A percentile compares a stretch with the other conserved stretches of the same genome.
These are phyloP conservation scores for Pentalonia nigronervosa DNA, from an alignment of 1,140 invertebrate species.

Conservation along the genomic window DNA sequence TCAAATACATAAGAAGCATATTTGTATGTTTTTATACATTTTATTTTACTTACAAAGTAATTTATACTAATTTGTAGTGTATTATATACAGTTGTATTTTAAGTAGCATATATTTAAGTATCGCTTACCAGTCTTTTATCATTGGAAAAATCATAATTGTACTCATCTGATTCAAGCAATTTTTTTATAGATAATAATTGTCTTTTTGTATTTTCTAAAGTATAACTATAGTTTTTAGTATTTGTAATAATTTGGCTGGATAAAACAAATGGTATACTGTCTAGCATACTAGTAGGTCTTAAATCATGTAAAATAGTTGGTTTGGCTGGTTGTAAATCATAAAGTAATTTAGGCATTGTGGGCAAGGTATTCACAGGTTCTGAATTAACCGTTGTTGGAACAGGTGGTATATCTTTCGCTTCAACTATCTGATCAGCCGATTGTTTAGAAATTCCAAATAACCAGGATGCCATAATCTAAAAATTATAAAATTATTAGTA, in stretches of 20 bases:
- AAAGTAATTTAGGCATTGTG: not conserved
- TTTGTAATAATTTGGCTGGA: not conserved
- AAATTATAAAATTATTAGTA: not conserved
- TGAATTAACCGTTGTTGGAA: not conserved
- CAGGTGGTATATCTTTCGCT: not conserved
- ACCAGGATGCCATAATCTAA: slow-evolving; percentile 20
- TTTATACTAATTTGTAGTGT: not conserved
- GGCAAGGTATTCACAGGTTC: not conserved
- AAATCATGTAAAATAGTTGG: not conserved
- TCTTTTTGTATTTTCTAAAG: slow-evolving; percentile 9
- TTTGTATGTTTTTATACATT: not conserved
- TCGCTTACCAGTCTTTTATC: slow-evolving; percentile 14
- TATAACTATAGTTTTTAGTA: not conserved
- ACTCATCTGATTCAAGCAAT: not conserved
- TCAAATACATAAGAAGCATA: not conserved
- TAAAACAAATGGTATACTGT: slow-evolving; percentile 42
- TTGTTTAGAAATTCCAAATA: slow-evolving; percentile 47
- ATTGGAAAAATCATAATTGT: slow-evolving; percentile 52
- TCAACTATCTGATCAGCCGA: not conserved
- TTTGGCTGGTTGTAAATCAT: not conserved
- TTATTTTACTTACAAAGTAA: not conserved
- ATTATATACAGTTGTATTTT: not conserved
- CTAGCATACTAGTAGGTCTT: slow-evolving; percentile 26
- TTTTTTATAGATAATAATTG: slow-evolving; percentile 27
- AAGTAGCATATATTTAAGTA: not conserved